Conservation (phyloP, 37 sponge, comb jelly and placozoan species). For the Bolinopsis microptera region DNA sequence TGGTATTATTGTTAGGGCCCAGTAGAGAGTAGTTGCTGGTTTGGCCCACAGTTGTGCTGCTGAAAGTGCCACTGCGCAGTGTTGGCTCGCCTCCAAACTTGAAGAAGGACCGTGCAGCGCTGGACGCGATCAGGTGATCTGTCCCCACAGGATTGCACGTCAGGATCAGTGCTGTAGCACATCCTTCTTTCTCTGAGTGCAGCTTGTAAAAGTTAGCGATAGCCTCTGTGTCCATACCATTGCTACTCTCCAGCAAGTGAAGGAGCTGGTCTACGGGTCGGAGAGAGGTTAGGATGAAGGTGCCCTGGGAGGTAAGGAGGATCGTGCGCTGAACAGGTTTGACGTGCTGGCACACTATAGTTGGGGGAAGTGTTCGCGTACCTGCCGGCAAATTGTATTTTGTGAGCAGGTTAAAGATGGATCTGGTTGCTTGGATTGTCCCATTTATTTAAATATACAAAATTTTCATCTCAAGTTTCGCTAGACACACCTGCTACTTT, state of each 20-base stretch:
- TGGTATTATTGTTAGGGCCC: background rate
- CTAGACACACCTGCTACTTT: slow-evolving; percentile 20
- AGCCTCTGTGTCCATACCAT: slow-evolving; percentile 70
- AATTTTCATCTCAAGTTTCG: too few relatives aligned
- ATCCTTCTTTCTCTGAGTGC: slow-evolving; percentile 76
- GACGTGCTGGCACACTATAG: slow-evolving; percentile 85
- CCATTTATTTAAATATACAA: too few relatives aligned
- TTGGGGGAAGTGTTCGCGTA: slow-evolving; percentile 73
- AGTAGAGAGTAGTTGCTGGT: background rate
- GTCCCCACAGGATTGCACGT: slow-evolving; percentile 70
- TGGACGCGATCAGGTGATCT: slow-evolving; percentile 67
- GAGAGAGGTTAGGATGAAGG: slow-evolving; percentile 71
- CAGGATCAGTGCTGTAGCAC: slow-evolving; percentile 89
- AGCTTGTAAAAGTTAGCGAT: slow-evolving; percentile 82
- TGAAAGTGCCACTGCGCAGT: slow-evolving; percentile 47
- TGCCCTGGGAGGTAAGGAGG: slow-evolving; percentile 78
- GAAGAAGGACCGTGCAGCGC: slow-evolving; percentile 86
- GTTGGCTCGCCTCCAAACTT: slow-evolving; percentile 93
- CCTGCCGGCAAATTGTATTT: background rate
- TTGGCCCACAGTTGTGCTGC: background rate
- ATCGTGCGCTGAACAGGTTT: slow-evolving; percentile 74
- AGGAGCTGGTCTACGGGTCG: slow-evolving; percentile 89
- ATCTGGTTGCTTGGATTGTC: too few relatives aligned
- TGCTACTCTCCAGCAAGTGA: slow-evolving; percentile 70
- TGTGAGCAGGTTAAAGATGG: too few relatives aligned